Evolutionary conservation across 1,140 invertebrate species (phyloP), one percentile per base, ranked within the genome.

Genomic region (Halesus radiatus): DNA sequence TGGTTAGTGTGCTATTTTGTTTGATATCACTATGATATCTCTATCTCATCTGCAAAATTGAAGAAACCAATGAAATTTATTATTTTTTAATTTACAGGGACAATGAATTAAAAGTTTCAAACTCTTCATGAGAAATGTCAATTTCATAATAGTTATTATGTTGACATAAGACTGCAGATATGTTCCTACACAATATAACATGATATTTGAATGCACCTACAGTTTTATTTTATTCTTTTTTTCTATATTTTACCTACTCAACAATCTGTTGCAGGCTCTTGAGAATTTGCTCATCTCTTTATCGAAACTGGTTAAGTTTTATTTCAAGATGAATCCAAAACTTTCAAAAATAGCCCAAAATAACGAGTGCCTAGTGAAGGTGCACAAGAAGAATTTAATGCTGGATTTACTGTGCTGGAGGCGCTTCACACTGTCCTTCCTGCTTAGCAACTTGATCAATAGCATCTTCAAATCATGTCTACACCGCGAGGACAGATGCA

Each of bases 271-370:
- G 74, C 82, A 90, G 89, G 86, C 88, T 76, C 83, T 90, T 84
- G 88, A 90, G 84, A 86, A 88, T 87, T 87, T 89, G 78, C 88
- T 88, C 84, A 87, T 87, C 23, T 89, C 89, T 84, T 85, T 90
- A 85, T 83, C 85, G 10, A 89, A 88, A 83, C 62, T 89, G 84
- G 89, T 90, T 58, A 89, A 88, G 84, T 89, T 86, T 0, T 89
- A 88, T 79, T 90, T 89, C 83, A 89, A 89, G 85, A 81, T 90
- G 76, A 89, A 89, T 83, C 89, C 89, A 20, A 89, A 88, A 75
- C 83, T 90, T 78, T 87, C 88, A 50, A 85, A 88, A 78, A 84
- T 89, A 81, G 87, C 87, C 76, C 87, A 87, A 16, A 85, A 88
- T 50, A 85, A 79, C n/a, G 83, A 84, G 45, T 81, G 74, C 66